A percentile compares a stretch with the other conserved stretches of the same genome.
phyloP scores from a whole-genome alignment of 2,888 invertebrate genomes.

The Stenodema calcarata region DNA sequence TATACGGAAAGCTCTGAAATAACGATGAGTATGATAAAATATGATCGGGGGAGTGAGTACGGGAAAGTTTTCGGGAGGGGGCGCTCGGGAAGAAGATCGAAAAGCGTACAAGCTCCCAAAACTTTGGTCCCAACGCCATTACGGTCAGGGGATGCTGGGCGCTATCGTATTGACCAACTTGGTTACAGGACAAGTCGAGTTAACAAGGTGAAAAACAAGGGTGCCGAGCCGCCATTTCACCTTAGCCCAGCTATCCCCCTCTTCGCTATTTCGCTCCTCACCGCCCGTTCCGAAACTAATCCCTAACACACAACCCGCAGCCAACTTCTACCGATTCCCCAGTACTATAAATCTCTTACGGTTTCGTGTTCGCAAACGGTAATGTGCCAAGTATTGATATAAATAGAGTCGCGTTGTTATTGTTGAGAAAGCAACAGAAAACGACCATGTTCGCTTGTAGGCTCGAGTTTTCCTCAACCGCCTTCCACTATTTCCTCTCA shows the following conservation, averaged over 20 bases:
- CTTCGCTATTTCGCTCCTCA: too few species aligned
- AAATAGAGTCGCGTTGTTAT: background rate
- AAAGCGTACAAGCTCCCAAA: background rate
- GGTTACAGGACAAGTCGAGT: constrained; percentile 1
- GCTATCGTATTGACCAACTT: background rate
- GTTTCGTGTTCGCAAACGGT: background rate
- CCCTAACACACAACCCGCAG: background rate
- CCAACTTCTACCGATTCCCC: background rate
- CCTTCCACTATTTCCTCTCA: too few species aligned
- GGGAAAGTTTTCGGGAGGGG: background rate
- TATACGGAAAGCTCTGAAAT: background rate
- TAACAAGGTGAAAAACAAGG: constrained; percentile 24
- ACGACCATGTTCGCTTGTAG: background rate
- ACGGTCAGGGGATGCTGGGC: background rate
- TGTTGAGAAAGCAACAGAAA: background rate
- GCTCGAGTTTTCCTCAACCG: background rate
- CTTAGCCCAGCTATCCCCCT: background rate
- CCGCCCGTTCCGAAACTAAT: background rate
- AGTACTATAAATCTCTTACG: background rate
- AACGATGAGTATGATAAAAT: background rate
- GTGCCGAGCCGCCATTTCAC: background rate
- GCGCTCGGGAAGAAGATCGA: background rate
- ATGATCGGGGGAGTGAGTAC: background rate
- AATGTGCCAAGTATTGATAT: background rate
- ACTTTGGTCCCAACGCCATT: background rate